phyloP scores from a whole-genome alignment of 2,888 invertebrate genomes.

The Agrochola litura region DNA sequence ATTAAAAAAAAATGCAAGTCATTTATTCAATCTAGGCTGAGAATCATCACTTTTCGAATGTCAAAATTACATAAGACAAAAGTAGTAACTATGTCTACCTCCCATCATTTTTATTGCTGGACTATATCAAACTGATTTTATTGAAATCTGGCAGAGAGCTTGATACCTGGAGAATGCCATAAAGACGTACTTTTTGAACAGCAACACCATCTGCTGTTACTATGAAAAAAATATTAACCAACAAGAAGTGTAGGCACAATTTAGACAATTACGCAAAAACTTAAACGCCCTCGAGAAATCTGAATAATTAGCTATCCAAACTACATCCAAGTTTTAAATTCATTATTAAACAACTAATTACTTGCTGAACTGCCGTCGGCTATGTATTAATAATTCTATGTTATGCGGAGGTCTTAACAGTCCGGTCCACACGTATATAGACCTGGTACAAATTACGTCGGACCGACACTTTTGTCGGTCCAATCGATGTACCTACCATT shows the following conservation, averaged over 20 bases:
- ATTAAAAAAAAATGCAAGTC: too few relatives aligned
- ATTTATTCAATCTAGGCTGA: too few relatives aligned
- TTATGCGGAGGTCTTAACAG: slow-evolving; percentile 14
- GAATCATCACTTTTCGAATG: too few relatives aligned
- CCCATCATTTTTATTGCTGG: too few relatives aligned
- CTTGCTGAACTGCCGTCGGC: slow-evolving; percentile 35
- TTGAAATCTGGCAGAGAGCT: neutral
- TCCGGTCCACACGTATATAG: slow-evolving; percentile 1
- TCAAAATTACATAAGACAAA: too few relatives aligned
- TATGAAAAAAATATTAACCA: neutral
- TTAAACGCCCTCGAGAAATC: slow-evolving; percentile 26
- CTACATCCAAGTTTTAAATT: slow-evolving; percentile 23
- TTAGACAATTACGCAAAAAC: slow-evolving; percentile 12
- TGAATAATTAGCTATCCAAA: slow-evolving; percentile 31
- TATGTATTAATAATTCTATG: slow-evolving; percentile 49
- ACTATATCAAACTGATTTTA: neutral
- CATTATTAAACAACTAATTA: slow-evolving; percentile 45
- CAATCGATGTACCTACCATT: neutral
- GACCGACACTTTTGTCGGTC: neutral
- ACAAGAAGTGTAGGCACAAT: neutral
- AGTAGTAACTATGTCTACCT: too few relatives aligned
- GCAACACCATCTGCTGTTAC: neutral
- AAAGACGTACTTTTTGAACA: too few relatives aligned
- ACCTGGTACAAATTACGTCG: neutral
- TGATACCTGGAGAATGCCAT: neutral